Evolutionary conservation across 2,113 vertebrate genomes (phyloP).

Genomic region (Silurus glanis): DNA sequence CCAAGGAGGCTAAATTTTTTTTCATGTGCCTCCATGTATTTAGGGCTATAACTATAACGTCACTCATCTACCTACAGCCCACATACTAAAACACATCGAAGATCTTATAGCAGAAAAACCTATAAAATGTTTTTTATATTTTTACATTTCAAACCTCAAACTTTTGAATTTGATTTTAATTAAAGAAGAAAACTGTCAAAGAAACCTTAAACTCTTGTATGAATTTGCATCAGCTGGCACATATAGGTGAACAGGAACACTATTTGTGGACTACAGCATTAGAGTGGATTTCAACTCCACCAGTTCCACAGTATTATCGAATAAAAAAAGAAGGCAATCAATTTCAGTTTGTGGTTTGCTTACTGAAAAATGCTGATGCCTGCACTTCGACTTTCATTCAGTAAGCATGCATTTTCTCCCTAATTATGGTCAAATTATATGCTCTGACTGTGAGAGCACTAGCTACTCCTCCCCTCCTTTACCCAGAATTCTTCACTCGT

Average conservation of each 20-base stretch:
- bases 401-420: slow-evolving; percentile 61
- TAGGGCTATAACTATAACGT: background rate
- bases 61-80: background rate
- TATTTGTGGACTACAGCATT: slow-evolving; percentile 29
- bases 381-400: slow-evolving; percentile 55
- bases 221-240: background rate
- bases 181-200: background rate
- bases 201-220: background rate
- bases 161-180: background rate
- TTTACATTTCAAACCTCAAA: background rate
- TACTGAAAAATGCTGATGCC: slow-evolving; percentile 60
- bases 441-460: slow-evolving; percentile 53
- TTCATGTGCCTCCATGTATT: background rate
- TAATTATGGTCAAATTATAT: slow-evolving; percentile 66
- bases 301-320: slow-evolving; percentile 29
- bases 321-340: slow-evolving; percentile 41
- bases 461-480: slow-evolving; percentile 54
- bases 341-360: slow-evolving; percentile 40
- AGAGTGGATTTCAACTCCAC: slow-evolving; percentile 7
- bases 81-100: background rate
- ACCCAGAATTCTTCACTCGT: slow-evolving; percentile 51
- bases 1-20: slow-evolving; percentile 22
- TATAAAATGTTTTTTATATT: background rate
- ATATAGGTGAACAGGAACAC: slow-evolving; percentile 10
- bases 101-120: background rate